Evolutionary conservation across 2,113 vertebrate genomes (phyloP), one percentile per base, ranked within the genome.

Genomic region (Eurystomus gularis): DNA sequence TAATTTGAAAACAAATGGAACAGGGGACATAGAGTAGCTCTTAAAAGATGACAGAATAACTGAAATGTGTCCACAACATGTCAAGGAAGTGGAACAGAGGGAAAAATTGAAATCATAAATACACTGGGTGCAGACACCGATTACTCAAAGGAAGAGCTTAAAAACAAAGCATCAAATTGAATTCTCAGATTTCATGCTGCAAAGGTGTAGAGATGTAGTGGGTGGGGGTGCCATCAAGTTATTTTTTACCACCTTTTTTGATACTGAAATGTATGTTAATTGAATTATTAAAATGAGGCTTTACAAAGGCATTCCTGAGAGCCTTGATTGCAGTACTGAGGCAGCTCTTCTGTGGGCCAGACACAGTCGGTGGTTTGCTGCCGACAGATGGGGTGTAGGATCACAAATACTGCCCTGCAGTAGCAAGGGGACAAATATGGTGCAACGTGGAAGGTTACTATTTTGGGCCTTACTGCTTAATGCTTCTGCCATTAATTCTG

Each of bases 1-100:
- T 92, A 89, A 92, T 94, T 89, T 89, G 77, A 69, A 96, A 96
- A 95, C 52, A 93, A 94, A 79, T 71, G 73, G 61, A 95, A 94
- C 57, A 82, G 25, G 49, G 48, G 48, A 84, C 46, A 71, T 31
- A 65, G 55, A 60, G 24, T 82, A 82, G 70, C 48, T 85, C 60
- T 82, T 87, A 89, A 89, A 96, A 94, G 29, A 86, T 89, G 61
- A 72, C 54, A 85, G 82, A 94, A 77, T 85, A 93, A 93, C 78
- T 69, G 54, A 96, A 88, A 73, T 61, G 29, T 82, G 33, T 73
- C 82, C 1, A 0, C 44, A 90, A 31, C 28, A 44, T 0, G 0
- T 77, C 66, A 76, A 73, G 82, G 46, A 93, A 80, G 81, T 58
- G 39, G 37, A 93, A 90, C 25, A 82, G 40, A 61, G 11, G 18